Conservation (phyloP, 2,888 invertebrate genomes). For the Nineta flava region DNA sequence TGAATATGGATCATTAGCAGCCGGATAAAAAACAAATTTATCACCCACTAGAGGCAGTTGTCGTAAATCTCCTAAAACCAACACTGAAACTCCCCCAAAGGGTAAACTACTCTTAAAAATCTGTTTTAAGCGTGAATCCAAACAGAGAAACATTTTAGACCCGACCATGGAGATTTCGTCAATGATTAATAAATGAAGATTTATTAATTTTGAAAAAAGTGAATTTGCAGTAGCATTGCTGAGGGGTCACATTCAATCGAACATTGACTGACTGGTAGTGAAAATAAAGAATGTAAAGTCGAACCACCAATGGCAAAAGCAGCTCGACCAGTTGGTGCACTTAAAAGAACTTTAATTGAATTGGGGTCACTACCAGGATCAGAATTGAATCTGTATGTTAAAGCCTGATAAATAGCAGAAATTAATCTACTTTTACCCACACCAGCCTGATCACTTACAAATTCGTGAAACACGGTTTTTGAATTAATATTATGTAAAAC, state of each 20-base stretch:
- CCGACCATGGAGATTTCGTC: slow-evolving; percentile 22
- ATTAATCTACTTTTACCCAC: slow-evolving; percentile 18
- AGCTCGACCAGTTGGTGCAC: slow-evolving; percentile 16
- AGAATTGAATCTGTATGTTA: slow-evolving; percentile 13
- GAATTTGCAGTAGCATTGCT: slow-evolving; percentile 8
- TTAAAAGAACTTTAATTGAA: slow-evolving; percentile 13
- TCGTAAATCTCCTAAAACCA: slow-evolving; percentile 20
- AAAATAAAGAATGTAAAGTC: slow-evolving; percentile 17
- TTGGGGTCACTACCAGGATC: slow-evolving; percentile 11
- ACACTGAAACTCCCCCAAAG: slow-evolving; percentile 21
- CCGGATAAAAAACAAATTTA: slow-evolving; percentile 12
- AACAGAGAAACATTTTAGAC: not conserved
- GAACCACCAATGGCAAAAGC: slow-evolving; percentile 15
- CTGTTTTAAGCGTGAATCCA: slow-evolving; percentile 11
- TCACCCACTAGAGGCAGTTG: slow-evolving; percentile 20
- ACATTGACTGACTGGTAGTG: slow-evolving; percentile 10
- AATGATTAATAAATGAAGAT: slow-evolving; percentile 16
- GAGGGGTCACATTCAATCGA: too few species aligned
- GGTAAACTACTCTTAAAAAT: slow-evolving; percentile 14
- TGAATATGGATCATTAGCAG: too few species aligned
- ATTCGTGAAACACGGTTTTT: slow-evolving; percentile 12
- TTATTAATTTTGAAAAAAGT: slow-evolving; percentile 6
- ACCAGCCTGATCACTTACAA: slow-evolving; percentile 17
- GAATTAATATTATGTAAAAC: not conserved
- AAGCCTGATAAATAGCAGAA: slow-evolving; percentile 14